A percentile compares a stretch with the other conserved stretches of the same genome.
Conservation (phyloP, 2,888 invertebrate species). For the Caenorhabditis panamensis region DNA sequence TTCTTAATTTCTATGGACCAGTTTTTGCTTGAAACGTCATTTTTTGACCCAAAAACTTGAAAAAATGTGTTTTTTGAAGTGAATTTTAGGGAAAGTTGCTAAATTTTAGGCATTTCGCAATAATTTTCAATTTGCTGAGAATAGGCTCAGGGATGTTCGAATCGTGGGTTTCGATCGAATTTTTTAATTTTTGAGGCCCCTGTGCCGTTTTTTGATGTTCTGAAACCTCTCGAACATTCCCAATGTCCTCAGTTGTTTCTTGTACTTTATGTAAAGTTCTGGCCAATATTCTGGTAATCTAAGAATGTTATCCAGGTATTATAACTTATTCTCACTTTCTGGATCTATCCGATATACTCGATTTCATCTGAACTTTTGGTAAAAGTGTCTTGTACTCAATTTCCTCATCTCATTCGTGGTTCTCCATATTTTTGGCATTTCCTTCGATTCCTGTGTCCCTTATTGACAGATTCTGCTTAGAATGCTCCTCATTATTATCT, state of each 20-base stretch:
- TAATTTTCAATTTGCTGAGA: not conserved
- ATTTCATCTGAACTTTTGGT: too few species aligned
- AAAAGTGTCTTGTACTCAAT: too few species aligned
- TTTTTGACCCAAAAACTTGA: not conserved
- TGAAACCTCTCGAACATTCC: not conserved
- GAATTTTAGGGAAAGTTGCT: not conserved
- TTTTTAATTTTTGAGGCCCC: not conserved
- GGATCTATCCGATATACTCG: too few species aligned
- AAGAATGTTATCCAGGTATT: too few species aligned
- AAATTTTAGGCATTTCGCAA: slow-evolving; percentile 1
- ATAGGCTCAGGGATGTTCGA: not conserved
- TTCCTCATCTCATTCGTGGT: too few species aligned
- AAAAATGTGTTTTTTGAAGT: not conserved
- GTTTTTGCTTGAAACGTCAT: not conserved
- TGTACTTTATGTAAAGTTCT: not conserved
- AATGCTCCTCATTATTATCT: too few species aligned
- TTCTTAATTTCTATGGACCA: not conserved
- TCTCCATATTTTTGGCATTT: too few species aligned
- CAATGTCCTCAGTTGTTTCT: not conserved
- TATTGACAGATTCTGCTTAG: too few species aligned
- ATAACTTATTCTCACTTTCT: too few species aligned
- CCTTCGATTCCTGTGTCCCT: too few species aligned
- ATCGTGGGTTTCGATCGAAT: not conserved
- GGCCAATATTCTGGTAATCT: too few species aligned
- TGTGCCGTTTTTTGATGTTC: too few species aligned